Conservation (phyloP, 2,888 invertebrate genomes). For the Dicyrtoma fusca region DNA sequence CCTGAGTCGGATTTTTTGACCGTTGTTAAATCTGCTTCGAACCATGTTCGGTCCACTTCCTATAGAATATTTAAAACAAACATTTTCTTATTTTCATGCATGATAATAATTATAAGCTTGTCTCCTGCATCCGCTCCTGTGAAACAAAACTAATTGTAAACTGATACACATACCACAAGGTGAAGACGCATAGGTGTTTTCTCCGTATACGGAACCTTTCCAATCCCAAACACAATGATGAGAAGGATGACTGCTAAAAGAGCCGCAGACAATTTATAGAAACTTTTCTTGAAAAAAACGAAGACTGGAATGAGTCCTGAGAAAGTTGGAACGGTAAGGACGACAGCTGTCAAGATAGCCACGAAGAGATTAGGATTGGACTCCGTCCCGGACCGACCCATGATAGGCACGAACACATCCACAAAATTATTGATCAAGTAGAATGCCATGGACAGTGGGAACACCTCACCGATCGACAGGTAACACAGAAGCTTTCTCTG, state of each 20-base stretch:
- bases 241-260: constrained; percentile 43
- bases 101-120: not conserved
- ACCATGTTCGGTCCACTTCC: constrained; percentile 49
- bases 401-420: constrained; percentile 54
- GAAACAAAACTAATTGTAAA: too few species aligned
- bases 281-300: constrained; percentile 49
- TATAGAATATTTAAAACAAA: constrained; percentile 5
- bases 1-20: constrained; percentile 48
- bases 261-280: constrained; percentile 34
- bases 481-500: constrained; percentile 41
- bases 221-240: constrained; percentile 47
- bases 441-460: constrained; percentile 48
- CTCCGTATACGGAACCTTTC: constrained; percentile 52
- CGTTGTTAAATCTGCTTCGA: constrained; percentile 36
- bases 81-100: not conserved
- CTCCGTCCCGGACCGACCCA: constrained; percentile 52
- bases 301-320: constrained; percentile 50
- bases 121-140: too few species aligned
- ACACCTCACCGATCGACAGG: constrained; percentile 48
- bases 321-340: constrained; percentile 44
- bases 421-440: constrained; percentile 38
- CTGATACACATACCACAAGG: constrained; percentile 44
- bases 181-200: constrained; percentile 54
- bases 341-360: constrained; percentile 44
- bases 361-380: constrained; percentile 53